Base-by-base conservation (phyloP, 1,140 invertebrate genomes). In the Acromyrmex echinatior region DNA sequence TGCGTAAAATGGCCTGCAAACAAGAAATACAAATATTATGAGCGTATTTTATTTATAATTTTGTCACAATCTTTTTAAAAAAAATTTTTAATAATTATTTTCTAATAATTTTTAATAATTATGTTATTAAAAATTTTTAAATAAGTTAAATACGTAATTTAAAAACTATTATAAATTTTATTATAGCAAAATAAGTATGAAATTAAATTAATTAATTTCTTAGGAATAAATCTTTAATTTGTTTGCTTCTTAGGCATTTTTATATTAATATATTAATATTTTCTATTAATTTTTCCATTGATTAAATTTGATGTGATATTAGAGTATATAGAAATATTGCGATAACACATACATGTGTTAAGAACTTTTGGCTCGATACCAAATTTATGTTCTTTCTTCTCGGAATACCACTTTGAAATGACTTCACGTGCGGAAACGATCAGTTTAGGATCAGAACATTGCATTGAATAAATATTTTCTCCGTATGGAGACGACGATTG, bases 1-100 rank as follows among this genome's bases (percentile, higher is more conserved):
- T 97, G 97, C 0, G 97, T 97, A 86, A 97, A 98, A 87, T 97
- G 97, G 85, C 97, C 97, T 96, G 94, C 68, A 90, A 63, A 77
- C 35, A n/a, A 16, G 39, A 68, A 58, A 79, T 56, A 66, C 0
- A 49, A 71, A 6, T 76, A 58, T 60, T 60, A 6, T 18, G 14
- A 71, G 18, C 6, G 16, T 14, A 51, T 62, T 53, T 21, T 39
- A 39, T 39, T 39, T 39, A 39, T 39, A 39, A 39, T 39, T 39
- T 39, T 39, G 6, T 39, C 35, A 39, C 35, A 39, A 35, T 6
- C 6, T 35, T 35, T 35, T 39, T 9, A 0, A 39, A 39, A 39
- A 39, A 39, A 39, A 39, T 39, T 35, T 35, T 35, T 35, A 35
- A 35, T 35, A 35, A 35, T 35, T 35, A 35, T 7, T 35, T 35